phyloP scores from a whole-genome alignment of 2,113 vertebrate species.

The Myrmophylax atrothorax region DNA sequence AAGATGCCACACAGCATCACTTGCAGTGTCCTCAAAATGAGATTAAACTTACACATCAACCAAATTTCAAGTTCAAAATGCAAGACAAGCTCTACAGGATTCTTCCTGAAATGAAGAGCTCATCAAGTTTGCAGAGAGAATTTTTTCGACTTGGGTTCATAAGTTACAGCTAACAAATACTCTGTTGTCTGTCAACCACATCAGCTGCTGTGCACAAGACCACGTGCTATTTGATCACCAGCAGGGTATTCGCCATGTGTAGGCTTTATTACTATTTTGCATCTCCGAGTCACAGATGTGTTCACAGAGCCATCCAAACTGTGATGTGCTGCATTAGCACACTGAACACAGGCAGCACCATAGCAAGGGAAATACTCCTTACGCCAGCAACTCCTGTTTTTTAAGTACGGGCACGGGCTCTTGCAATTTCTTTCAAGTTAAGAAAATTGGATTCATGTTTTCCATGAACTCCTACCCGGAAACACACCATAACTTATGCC shows the following conservation, averaged over 20 bases:
- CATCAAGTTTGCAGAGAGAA: not conserved
- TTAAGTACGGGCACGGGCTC: not conserved
- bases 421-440: not conserved
- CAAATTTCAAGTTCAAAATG: not conserved
- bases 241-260: not conserved
- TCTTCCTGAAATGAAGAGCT: not conserved
- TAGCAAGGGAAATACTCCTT: not conserved
- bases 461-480: not conserved
- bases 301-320: not conserved
- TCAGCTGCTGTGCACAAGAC: not conserved
- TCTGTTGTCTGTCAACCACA: not conserved
- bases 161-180: not conserved
- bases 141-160: not conserved
- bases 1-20: not conserved
- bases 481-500: not conserved
- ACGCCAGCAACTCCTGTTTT: not conserved
- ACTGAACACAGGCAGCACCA: not conserved
- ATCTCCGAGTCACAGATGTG: not conserved
- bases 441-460: not conserved
- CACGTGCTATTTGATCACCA: not conserved
- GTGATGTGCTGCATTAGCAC: not conserved
- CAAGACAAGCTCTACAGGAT: not conserved
- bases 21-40: not conserved
- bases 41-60: not conserved
- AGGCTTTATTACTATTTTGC: not conserved